Evolutionary conservation across 2,113 vertebrate species (phyloP), one percentile per base, ranked within the genome.

Genomic region (Tetrao urogallus): DNA sequence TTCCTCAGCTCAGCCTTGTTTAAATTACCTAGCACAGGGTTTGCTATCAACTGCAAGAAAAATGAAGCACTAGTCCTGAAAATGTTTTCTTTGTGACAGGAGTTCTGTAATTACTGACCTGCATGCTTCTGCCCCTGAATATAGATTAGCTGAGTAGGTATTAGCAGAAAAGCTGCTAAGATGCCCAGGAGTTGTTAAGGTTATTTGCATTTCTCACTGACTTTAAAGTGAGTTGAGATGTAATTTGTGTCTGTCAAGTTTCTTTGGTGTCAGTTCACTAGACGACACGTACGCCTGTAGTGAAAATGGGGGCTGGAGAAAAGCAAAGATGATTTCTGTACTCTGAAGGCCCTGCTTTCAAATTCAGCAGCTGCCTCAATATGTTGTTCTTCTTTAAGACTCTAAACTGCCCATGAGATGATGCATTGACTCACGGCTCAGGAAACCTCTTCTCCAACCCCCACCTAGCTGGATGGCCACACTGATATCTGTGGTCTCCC

Each of bases 161-260:
- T 6, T 30, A 72, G 69, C 36, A 86, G 69, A 88, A 67, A 93
- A 95, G 58, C 70, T 88, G 90, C 48, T 84, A 38, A 94, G 85
- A 82, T 56, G 64, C 70, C 38, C 64, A 52, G 75, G 63, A 91
- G 61, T 83, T 71, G 25, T 52, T 40, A 81, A 77, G 28, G 11
- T 64, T 86, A 86, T 83, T 95, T 88, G 82, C 40, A 69, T 94
- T 83, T 95, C 90, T 96, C 82, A 34, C 48, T 1, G 48, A 50
- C 43, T 94, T 87, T 42, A 5, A 86, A 90, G 88, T 58, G 70
- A 89, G 58, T 86, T 81, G 65, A 73, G 88, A 20, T 45, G 25
- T 66, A 91, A 69, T 36, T 74, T 84, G 36, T 87, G 85, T 79
- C 77, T 95, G 91, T 88, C 85, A 60, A 88, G 66, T 79, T 61